Conservation (phyloP, 2,113 vertebrate species). For the Benitochromis conjunctus region DNA sequence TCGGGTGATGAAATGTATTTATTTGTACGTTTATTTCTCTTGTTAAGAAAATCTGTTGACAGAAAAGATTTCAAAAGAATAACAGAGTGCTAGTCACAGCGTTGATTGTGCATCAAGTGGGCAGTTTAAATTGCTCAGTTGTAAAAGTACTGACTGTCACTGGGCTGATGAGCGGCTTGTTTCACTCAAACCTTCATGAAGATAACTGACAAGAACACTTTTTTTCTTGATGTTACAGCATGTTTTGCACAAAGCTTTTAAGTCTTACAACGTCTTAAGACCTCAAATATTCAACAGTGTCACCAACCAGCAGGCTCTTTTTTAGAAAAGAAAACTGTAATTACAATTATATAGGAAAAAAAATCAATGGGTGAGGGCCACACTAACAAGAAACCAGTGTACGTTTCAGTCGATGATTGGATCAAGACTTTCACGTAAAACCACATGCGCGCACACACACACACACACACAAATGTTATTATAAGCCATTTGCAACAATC, state of each 20-base stretch:
- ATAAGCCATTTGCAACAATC: constrained; percentile 4
- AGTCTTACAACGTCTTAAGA: not conserved
- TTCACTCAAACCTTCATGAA: not conserved
- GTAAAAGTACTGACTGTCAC: not conserved
- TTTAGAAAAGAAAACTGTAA: fast-evolving
- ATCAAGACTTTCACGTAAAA: not conserved
- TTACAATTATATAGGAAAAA: not conserved
- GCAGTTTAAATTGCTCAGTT: not conserved
- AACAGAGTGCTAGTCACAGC: not conserved
- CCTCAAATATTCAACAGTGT: not conserved
- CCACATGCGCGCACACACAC: not conserved
- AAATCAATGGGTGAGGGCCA: not conserved
- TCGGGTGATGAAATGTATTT: not conserved
- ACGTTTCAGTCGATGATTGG: not conserved
- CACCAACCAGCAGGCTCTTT: not conserved
- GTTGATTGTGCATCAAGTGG: not conserved
- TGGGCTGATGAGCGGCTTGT: not conserved
- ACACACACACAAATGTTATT: not conserved
- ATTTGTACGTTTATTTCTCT: not conserved
- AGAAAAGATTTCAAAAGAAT: not conserved
- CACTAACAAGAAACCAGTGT: not conserved
- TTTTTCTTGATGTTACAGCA: not conserved
- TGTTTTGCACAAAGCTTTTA: not conserved
- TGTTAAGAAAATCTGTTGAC: not conserved
- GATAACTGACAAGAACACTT: not conserved